phyloP scores from a whole-genome alignment of 2,888 invertebrate genomes.

The Chrysotoxum bicinctum region DNA sequence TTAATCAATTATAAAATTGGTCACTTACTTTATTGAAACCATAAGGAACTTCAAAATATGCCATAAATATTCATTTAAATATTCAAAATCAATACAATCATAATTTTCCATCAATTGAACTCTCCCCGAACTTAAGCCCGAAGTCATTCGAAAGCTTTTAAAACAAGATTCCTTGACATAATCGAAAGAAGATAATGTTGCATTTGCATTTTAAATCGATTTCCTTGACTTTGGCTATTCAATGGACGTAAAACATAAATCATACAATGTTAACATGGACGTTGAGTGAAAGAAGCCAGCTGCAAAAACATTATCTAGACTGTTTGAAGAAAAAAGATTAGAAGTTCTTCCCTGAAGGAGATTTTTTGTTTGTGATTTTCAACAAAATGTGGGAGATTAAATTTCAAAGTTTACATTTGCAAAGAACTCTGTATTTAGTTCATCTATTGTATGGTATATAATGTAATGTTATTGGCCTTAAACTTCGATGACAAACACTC shows the following conservation, averaged over 20 bases:
- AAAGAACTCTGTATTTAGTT: too few relatives aligned
- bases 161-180: not conserved
- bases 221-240: not conserved
- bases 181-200: not conserved
- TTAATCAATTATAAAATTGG: not conserved
- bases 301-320: not conserved
- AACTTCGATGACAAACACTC: too few relatives aligned
- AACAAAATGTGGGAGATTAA: not conserved
- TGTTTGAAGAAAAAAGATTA: not conserved
- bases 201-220: constrained; percentile 23
- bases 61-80: not conserved
- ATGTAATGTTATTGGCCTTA: too few relatives aligned
- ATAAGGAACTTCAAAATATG: not conserved
- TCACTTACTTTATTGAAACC: not conserved
- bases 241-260: not conserved
- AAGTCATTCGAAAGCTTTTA: not conserved
- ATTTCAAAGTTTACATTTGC: not conserved
- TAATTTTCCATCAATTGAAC: constrained; percentile 8
- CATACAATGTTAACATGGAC: constrained; percentile 1
- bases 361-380: not conserved
- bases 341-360: not conserved
- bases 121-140: not conserved
- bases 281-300: not conserved
- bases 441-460: too few relatives aligned
- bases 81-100: not conserved